These are phyloP conservation scores for Panthera uncia DNA, from an alignment of 2,113 vertebrate genomes.

Conservation along the genomic window DNA sequence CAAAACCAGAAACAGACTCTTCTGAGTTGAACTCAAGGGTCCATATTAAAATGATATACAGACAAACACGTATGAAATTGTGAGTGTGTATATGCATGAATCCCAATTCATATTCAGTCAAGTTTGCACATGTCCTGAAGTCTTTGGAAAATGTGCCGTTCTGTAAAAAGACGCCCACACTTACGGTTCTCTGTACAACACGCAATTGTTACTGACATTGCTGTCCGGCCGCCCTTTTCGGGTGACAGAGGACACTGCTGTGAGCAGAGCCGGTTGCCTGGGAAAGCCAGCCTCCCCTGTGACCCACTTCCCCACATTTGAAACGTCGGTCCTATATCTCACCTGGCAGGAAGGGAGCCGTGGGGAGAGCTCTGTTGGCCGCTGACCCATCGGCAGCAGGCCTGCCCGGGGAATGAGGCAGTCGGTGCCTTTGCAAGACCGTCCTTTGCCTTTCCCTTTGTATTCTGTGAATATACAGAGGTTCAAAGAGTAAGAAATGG, in stretches of 20 bases:
- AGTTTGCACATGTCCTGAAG: neutral
- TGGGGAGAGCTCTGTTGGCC: neutral
- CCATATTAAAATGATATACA: neutral
- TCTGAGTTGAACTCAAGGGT: neutral
- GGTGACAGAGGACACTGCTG: neutral
- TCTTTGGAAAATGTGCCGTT: neutral
- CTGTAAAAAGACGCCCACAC: neutral
- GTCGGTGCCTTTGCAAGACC: too few species aligned
- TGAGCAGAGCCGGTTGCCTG: neutral
- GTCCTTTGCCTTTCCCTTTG: neutral
- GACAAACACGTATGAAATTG: neutral
- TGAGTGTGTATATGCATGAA: neutral
- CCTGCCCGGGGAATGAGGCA: fast-evolving
- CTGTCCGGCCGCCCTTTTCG: fast-evolving
- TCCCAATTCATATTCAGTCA: too few species aligned
- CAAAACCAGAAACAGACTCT: neutral
- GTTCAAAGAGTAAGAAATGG: neutral
- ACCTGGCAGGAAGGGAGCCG: too few species aligned
- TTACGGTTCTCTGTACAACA: neutral
- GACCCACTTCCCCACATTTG: neutral
- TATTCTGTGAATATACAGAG: neutral
- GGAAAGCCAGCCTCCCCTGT: neutral
- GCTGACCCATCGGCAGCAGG: neutral
- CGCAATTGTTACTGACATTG: neutral
- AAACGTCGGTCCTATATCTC: neutral